phyloP scores from a whole-genome alignment of 1,140 invertebrate genomes.

The Carposina sasakii region DNA sequence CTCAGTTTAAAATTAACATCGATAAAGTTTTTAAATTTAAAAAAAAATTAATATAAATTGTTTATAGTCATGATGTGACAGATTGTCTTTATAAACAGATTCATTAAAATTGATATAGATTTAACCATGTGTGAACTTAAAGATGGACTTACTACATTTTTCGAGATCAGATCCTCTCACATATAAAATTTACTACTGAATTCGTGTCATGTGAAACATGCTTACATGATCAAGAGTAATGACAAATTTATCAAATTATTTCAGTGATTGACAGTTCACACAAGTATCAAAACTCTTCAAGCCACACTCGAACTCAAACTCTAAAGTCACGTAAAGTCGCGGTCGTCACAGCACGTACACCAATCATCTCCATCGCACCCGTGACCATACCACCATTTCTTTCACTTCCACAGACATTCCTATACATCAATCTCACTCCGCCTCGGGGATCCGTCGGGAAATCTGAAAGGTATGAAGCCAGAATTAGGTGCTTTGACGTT shows the following conservation, averaged over 20 bases:
- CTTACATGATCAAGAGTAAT: too few relatives aligned
- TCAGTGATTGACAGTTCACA: background rate
- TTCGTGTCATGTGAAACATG: too few relatives aligned
- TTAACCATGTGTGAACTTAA: too few relatives aligned
- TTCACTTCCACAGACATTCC: slow-evolving; percentile 18
- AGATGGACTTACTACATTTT: too few relatives aligned
- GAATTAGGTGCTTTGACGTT: slow-evolving; percentile 68
- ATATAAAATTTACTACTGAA: too few relatives aligned
- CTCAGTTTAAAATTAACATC: too few relatives aligned
- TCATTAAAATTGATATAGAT: too few relatives aligned
- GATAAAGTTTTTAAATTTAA: too few relatives aligned
- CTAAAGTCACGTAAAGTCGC: slow-evolving; percentile 63
- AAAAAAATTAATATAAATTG: too few relatives aligned
- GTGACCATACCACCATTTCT: slow-evolving; percentile 50
- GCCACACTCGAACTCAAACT: slow-evolving; percentile 28
- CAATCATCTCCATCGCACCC: slow-evolving; percentile 65
- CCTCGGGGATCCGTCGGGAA: slow-evolving; percentile 55
- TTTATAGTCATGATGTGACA: too few relatives aligned
- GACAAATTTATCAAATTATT: background rate
- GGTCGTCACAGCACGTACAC: slow-evolving; percentile 63
- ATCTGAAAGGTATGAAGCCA: slow-evolving; percentile 60
- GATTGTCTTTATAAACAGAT: too few relatives aligned
- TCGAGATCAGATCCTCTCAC: too few relatives aligned
- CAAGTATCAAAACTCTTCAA: slow-evolving; percentile 43
- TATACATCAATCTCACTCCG: slow-evolving; percentile 21